phyloP scores from a whole-genome alignment of 2,113 vertebrate species.

The Mirounga angustirostris region DNA sequence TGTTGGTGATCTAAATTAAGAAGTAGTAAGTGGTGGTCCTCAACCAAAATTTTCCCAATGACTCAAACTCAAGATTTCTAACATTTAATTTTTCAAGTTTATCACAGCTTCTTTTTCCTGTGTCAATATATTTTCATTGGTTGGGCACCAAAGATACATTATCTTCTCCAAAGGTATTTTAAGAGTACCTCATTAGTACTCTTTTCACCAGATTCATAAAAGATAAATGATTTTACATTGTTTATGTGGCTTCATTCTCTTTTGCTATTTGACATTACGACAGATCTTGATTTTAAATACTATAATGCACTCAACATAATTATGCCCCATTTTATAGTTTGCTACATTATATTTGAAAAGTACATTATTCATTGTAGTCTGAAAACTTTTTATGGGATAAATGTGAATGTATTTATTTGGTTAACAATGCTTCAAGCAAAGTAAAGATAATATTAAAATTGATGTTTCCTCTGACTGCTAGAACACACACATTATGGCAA shows the following conservation, averaged over 20 bases:
- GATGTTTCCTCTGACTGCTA: neutral
- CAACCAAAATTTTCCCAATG: neutral
- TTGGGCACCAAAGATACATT: neutral
- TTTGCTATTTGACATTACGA: neutral
- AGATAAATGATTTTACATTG: neutral
- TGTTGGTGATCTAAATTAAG: neutral
- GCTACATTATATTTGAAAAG: conserved; percentile 31
- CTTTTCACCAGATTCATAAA: neutral
- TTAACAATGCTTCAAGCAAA: conserved; percentile 50
- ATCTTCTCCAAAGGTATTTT: neutral
- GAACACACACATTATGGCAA: neutral
- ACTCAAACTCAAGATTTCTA: neutral
- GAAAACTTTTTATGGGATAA: conserved; percentile 24
- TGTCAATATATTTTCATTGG: neutral
- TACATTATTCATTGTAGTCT: neutral
- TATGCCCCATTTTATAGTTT: conserved; percentile 42
- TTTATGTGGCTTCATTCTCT: neutral
- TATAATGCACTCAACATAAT: conserved; percentile 20
- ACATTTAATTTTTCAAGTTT: neutral
- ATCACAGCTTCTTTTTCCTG: neutral
- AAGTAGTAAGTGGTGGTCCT: neutral
- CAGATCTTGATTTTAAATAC: neutral
- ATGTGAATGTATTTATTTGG: conserved; percentile 32
- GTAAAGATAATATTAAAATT: conserved; percentile 25
- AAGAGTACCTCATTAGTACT: neutral